Percentiles rank a stretch among this genome's conserved stretches.
Conservation (phyloP, 2,888 invertebrate species). For the Emesis russula region DNA sequence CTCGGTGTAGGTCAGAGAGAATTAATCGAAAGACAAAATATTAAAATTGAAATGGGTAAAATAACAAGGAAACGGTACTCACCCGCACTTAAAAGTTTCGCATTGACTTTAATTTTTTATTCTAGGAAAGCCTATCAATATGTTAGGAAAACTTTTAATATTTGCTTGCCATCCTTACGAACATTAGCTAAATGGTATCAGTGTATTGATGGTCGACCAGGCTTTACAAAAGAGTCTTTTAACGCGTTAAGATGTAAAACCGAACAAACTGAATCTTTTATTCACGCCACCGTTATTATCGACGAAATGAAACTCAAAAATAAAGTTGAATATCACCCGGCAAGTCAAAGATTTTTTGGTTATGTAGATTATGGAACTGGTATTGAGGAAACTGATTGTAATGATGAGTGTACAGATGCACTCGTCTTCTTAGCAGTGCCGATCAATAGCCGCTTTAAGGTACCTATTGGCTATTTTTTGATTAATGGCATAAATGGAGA, state of each 20-base stretch:
- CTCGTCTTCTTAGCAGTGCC: slow-evolving; percentile 66
- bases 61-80: slow-evolving; percentile 8
- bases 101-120: slow-evolving; percentile 26
- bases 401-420: slow-evolving; percentile 48
- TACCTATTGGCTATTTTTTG: slow-evolving; percentile 75
- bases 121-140: slow-evolving; percentile 42
- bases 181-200: slow-evolving; percentile 54
- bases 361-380: slow-evolving; percentile 42
- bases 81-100: slow-evolving; percentile 1
- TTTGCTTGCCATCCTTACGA: slow-evolving; percentile 42
- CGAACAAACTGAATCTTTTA: slow-evolving; percentile 5
- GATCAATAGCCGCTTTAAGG: slow-evolving; percentile 63
- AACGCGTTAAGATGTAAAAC: slow-evolving; percentile 35
- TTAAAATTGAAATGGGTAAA: not conserved
- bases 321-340: slow-evolving; percentile 29
- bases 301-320: slow-evolving; percentile 40
- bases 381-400: slow-evolving; percentile 38
- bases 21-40: slow-evolving; percentile 7
- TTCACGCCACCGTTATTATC: slow-evolving; percentile 26
- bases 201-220: slow-evolving; percentile 44
- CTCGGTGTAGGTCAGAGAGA: not conserved
- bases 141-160: slow-evolving; percentile 51
- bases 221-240: slow-evolving; percentile 52
- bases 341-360: slow-evolving; percentile 31
- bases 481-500: slow-evolving; percentile 53